phyloP scores from a whole-genome alignment of 2,113 vertebrate species.

The Oreochromis spilurus region DNA sequence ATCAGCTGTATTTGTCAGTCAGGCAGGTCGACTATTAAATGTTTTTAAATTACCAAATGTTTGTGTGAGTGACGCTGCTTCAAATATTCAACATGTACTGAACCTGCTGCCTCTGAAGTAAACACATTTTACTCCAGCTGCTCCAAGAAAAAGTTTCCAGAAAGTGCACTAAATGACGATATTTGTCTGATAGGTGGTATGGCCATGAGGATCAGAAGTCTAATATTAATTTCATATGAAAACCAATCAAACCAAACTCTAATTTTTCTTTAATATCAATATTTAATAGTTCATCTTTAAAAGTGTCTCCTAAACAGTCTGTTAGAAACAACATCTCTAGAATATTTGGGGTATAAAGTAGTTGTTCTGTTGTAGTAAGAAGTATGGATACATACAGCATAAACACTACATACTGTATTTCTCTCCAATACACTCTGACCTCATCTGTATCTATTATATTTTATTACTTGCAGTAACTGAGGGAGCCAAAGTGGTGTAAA shows the following conservation, averaged over 20 bases:
- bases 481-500: background rate
- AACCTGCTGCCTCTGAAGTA: background rate
- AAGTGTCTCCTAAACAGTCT: constrained; percentile 42
- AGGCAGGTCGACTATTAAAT: background rate
- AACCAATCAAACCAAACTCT: background rate
- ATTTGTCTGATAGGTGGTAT: background rate
- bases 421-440: background rate
- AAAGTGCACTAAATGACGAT: background rate
- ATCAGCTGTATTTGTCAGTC: background rate
- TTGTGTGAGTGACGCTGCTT: background rate
- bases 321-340: constrained; percentile 17
- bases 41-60: background rate
- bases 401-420: constrained; percentile 22
- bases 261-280: background rate
- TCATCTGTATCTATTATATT: background rate
- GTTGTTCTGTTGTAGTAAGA: constrained; percentile 4
- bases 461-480: background rate
- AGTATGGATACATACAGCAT: constrained; percentile 20
- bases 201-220: background rate
- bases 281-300: constrained; percentile 49
- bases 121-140: background rate
- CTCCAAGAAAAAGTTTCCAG: background rate
- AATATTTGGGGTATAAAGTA: constrained; percentile 34
- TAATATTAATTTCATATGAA: background rate
- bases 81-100: background rate